Base-by-base conservation (phyloP, 1,140 invertebrate genomes). In the Listronotus oregonensis region DNA sequence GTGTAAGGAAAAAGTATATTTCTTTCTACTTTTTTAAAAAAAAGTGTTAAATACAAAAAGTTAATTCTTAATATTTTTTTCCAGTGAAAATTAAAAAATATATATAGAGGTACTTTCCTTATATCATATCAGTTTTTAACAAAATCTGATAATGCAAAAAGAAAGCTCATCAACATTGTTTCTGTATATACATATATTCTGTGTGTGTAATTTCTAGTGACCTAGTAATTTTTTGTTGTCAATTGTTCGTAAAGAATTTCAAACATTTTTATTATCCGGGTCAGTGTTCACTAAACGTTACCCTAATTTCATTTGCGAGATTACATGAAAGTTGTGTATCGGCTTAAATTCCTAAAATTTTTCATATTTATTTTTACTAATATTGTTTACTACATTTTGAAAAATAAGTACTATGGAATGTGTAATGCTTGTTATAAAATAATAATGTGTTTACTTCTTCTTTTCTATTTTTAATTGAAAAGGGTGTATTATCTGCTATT, bases 191-290 rank as follows among this genome's bases (percentile, higher is more conserved):
- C n/a, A n/a, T n/a, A n/a, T n/a, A n/a, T n/a, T n/a, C n/a, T n/a
- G 49, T 32, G 15, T 68, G 54, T 68, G 66, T 31, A 64, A 64
- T 37, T 49, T 69, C 17, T 66, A 60, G 34, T 61, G 70, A 67
- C 68, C 63, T 68, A 66, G 51, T 60, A 70, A 61, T 67, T 68
- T 64, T 68, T 66, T 68, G 54, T 70, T 69, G 64, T 69, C 67
- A 65, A 71, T 69, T 68, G 58, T 67, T 65, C 57, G 31, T 37
- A 68, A 63, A 61, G 73, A 73, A 77, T 77, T 77, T 60, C 44
- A 75, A 75, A 71, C 71, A 77, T 77, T 74, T 72, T 68, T 66
- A 52, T 68, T 73, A 75, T 72, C 72, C 70, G 70, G 75, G 75
- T 76, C 74, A 67, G 49, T 50, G 47, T 42, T 50, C 46, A 60